Evolutionary conservation across 2,797 vertebrate species (phyloP), one percentile per base, ranked within the genome.

Genomic region (Petrocephalus sullivani): DNA sequence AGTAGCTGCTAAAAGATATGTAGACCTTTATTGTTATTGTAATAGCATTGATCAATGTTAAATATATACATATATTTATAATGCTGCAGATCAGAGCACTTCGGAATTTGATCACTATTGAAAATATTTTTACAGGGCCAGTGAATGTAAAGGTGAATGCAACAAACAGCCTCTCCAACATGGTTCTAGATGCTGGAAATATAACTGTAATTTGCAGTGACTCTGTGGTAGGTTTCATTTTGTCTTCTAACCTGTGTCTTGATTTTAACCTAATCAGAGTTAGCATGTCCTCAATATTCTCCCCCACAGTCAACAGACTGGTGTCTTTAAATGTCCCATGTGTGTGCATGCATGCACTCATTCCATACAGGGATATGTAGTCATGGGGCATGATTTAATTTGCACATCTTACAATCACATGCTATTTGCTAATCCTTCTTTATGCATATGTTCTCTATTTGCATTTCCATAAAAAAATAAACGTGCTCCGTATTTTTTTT

Each of bases 141-240:
- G 93, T 96, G 51, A 91, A 90, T 89, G 94, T 98, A 89, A 96
- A 93, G 1, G 94, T 97, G 57, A 92, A 86, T 91, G 97, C 96
- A 85, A 90, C 60, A 89, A 97, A 98, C 12, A 89, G 90, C 87
- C 93, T 98, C 90, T 97, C 96, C 2, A 94, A 93, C 88, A 86
- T 89, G 90, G 96, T 96, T 51, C 78, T 94, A 89, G 95, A 97
- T 3, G 93, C 96, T 41, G 96, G 96, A 89, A 95, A 91, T 19
- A 88, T 97, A 92, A 95, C 94, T 0, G 90, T 95, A 83, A 89
- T 93, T 86, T 96, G 97, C 89, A 95, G 94, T 90, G 91, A 92
- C 88, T 49, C 87, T 51, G 67, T 81, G 67, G 51, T 21, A 28
- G 58, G 67, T 87, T 57, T 58, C 83, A 56, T 37, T 85, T 14